phyloP scores from a whole-genome alignment of 2,113 vertebrate species.

The Ia io region DNA sequence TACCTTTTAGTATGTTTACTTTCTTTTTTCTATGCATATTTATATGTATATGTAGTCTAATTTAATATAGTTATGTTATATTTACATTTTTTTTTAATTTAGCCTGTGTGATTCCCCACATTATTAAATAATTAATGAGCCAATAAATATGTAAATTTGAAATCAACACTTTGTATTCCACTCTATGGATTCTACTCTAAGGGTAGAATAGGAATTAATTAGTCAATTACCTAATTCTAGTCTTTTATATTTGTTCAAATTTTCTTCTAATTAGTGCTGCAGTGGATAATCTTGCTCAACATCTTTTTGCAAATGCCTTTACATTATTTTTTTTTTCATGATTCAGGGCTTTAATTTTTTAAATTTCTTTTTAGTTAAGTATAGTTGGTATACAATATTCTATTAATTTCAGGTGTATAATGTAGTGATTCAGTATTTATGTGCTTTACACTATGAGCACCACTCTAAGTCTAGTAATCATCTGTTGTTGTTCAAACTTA shows the following conservation, averaged over 20 bases:
- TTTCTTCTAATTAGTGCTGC: not conserved
- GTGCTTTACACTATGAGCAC: no score
- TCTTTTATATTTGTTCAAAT: not conserved
- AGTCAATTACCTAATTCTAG: not conserved
- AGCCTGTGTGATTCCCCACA: not conserved
- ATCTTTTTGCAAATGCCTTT: not conserved
- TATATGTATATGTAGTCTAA: not conserved
- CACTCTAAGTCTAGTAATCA: not conserved
- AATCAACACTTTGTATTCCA: not conserved
- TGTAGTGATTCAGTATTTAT: not conserved
- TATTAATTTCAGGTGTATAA: not conserved
- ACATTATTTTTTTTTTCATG: not conserved
- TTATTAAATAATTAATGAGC: not conserved
- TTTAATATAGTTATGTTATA: not conserved
- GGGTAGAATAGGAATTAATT: not conserved
- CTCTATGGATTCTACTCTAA: not conserved
- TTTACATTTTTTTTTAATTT: not conserved
- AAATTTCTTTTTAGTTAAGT: not conserved
- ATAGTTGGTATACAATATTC: not conserved
- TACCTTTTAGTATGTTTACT: not conserved
- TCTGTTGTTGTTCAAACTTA: not conserved
- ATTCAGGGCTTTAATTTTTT: not conserved
- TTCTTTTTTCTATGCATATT: not conserved
- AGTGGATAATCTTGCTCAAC: not conserved
- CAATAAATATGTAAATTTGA: not conserved